Conservation (phyloP, 1,140 invertebrate species). For the Drosophila tani region DNA sequence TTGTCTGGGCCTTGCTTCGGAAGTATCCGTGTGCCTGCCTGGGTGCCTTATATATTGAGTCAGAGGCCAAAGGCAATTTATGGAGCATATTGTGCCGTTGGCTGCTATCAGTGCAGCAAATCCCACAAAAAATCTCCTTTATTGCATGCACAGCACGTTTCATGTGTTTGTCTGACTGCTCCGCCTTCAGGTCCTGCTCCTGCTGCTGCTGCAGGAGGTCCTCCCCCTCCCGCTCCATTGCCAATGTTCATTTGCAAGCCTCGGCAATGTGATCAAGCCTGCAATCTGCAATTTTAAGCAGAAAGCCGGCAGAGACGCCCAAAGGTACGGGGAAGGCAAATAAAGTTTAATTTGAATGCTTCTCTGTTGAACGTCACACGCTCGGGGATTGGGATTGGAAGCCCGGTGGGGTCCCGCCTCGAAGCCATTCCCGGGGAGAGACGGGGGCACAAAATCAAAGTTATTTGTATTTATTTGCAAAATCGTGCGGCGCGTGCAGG, state of each 20-base stretch:
- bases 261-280: constrained; percentile 80
- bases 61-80: constrained; percentile 62
- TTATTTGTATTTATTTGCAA: constrained; percentile 83
- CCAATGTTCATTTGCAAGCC: constrained; percentile 75
- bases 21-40: constrained; percentile 13
- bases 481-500: constrained; percentile 74
- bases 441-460: constrained; percentile 72
- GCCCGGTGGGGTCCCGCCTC: constrained; percentile 6
- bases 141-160: constrained; percentile 81
- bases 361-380: constrained; percentile 74
- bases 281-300: constrained; percentile 81
- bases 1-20: constrained; percentile 31
- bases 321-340: constrained; percentile 70
- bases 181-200: constrained; percentile 8
- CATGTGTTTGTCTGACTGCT: constrained; percentile 73
- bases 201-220: background rate
- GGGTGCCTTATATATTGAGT: constrained; percentile 37
- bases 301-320: constrained; percentile 58
- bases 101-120: constrained; percentile 72
- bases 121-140: constrained; percentile 79
- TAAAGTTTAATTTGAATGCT: constrained; percentile 84
- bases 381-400: constrained; percentile 19
- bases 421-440: constrained; percentile 17
- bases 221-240: background rate
- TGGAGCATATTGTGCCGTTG: constrained; percentile 78